A percentile compares a stretch with the other conserved stretches of the same genome.
Evolutionary conservation across 2,113 vertebrate genomes (phyloP).

Genomic region (Thamnaconus septentrionalis): DNA sequence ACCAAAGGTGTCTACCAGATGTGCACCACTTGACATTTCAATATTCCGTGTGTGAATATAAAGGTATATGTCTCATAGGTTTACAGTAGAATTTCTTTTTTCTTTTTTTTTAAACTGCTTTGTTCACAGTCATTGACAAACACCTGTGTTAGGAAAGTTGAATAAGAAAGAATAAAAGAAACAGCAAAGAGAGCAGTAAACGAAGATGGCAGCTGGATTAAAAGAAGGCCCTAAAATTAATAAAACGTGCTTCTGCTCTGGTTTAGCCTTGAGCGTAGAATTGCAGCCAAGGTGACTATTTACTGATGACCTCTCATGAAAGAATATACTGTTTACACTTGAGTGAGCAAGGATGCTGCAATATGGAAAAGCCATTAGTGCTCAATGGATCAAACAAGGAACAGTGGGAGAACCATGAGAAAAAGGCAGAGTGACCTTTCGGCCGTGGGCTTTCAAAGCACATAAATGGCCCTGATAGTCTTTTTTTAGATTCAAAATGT

Average conservation of each 20-base stretch:
- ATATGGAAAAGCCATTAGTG: constrained; percentile 63
- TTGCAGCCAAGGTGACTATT: constrained; percentile 49
- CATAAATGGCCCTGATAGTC: constrained; percentile 40
- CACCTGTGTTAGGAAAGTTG: not conserved
- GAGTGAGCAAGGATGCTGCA: constrained; percentile 54
- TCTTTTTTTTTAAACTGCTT: not conserved
- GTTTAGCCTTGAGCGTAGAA: constrained; percentile 19
- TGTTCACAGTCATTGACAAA: constrained; percentile 23
- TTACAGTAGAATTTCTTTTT: constrained; percentile 3
- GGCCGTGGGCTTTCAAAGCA: constrained; percentile 37
- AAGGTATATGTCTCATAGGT: not conserved
- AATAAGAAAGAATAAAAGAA: constrained; percentile 9
- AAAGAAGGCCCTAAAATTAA: constrained; percentile 11
- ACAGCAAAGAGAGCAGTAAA: constrained; percentile 4
- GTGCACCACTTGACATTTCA: constrained; percentile 32
- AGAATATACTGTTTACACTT: constrained; percentile 54
- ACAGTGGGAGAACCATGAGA: constrained; percentile 33
- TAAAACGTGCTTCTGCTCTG: constrained; percentile 49
- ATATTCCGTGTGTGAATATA: not conserved
- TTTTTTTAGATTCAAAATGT: constrained; percentile 54
- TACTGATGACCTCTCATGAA: constrained; percentile 54
- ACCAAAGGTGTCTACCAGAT: constrained; percentile 30
- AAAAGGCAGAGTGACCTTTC: constrained; percentile 48
- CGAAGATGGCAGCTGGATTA: constrained; percentile 30
- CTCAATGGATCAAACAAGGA: constrained; percentile 40